Evolutionary conservation across 2,113 vertebrate genomes (phyloP), one percentile per base, ranked within the genome.

Genomic region (Serinus canaria): DNA sequence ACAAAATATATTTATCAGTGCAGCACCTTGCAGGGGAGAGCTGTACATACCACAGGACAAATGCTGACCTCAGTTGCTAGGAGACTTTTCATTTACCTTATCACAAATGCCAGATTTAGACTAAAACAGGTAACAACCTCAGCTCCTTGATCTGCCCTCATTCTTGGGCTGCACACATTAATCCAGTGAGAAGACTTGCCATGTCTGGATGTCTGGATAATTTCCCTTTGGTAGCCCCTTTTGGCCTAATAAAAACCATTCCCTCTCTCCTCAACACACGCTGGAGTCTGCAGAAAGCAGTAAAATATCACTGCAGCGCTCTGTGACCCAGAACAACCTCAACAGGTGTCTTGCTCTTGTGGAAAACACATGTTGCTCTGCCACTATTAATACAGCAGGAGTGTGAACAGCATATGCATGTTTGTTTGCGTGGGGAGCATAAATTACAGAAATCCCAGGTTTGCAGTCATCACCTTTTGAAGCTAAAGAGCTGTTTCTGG

Each of bases 281-380:
- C n/a, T 69, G 58, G 59, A 94, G 69, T 31, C 76, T 68, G 22
- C 14, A 68, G 24, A 80, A 94, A 62, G 52, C 52, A 91, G 50
- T 6, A 84, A 50, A 83, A 79, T 31, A 87, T 52, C 44, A 9
- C 31, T 75, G 72, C 73, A 92, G 91, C 0, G 1, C 69, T 78
- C 63, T 22, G 25, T 90, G 96, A 96, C 92, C 97, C 86, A 17
- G 62, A 82, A 89, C 83, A 92, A 96, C 95, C 92, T 92, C 77
- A 87, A 94, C 93, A 96, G 96, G 93, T 95, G 92, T 83, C 47
- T 19, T 59, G 73, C 66, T 91, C 80, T 83, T 82, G 73, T 13
- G 19, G 95, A 90, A 95, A 95, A 90, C 89, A 94, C 75, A 77
- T 58, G 68, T 60, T 85, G 75, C 90, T 90, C 59, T 31, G 95